Percentiles rank a stretch among this genome's conserved stretches.
Evolutionary conservation across 2,797 vertebrate species (phyloP).

Genomic region (Manis crassicaudata): DNA sequence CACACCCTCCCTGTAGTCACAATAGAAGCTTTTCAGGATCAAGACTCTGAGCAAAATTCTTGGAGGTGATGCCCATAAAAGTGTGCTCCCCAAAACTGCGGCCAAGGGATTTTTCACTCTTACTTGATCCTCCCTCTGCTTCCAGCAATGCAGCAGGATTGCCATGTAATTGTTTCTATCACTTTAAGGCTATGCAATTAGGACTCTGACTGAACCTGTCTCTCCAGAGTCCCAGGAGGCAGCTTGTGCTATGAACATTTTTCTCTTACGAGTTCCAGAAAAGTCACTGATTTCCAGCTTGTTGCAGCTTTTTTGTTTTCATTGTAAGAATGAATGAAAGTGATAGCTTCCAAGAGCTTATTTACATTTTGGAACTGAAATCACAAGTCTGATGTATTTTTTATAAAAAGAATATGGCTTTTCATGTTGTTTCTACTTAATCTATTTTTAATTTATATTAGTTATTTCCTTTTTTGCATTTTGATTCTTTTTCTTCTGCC

Average conservation of each 20-base stretch:
- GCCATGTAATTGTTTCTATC: background rate
- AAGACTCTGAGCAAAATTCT: background rate
- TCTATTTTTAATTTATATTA: background rate
- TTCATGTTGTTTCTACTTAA: background rate
- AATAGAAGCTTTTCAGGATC: background rate
- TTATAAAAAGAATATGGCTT: background rate
- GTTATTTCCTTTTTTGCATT: background rate
- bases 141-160: background rate
- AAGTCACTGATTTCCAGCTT: background rate
- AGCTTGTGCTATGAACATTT: background rate
- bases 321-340: background rate
- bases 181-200: background rate
- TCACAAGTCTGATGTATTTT: background rate
- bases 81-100: background rate
- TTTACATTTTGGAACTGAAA: background rate
- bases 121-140: background rate
- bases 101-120: background rate
- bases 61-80: no score
- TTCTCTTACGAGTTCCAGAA: background rate
- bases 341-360: background rate
- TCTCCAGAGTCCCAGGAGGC: background rate
- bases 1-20: background rate
- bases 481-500: background rate
- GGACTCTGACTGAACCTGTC: background rate
- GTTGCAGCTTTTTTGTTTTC: background rate